Base-by-base conservation (phyloP, 2,888 invertebrate genomes). In the Tetramorium bicarinatum region DNA sequence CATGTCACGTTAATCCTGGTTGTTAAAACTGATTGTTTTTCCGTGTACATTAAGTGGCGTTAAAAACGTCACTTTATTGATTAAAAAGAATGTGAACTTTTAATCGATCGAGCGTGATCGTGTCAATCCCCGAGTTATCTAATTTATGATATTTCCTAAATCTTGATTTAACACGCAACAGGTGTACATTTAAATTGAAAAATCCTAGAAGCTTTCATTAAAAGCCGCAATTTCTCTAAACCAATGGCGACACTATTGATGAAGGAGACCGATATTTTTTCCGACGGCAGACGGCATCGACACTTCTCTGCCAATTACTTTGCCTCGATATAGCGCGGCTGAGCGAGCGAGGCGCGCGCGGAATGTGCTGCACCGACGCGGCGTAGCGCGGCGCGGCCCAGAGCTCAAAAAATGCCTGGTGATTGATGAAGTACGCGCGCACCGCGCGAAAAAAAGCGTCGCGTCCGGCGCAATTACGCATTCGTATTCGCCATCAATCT, bases 401-500 rank as follows among this genome's bases (percentile, higher is more conserved):
- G 44, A 66, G 69, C 54, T 72, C 44, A 88, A 88, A 87, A 88
- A 86, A 85, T 86, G 71, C 83, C 83, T n/a, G 71, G 77, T 90
- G 90, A 90, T 90, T 90, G 90, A 90, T 90, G 90, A 90, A 90
- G 87, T 86, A 82, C 56, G 77, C 88, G 85, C 86, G 86, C 74
- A 62, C 85, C 59, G 76, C 82, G 80, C 62, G 75, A 84, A 67
- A 82, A 85, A 85, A 84, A 82, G 84, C 87, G 89, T 86, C 80
- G 83, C 89, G 80, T 87, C 90, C 85, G 66, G 90, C 90, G 87
- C 89, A 89, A 90, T 90, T 90, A 90, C 90, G 89, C 87, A 87
- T 89, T 90, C 87, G 89, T 86, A 89, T 90, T 87, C 84, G 83
- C 89, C 90, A 90, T 90, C 90, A 88, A 90, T 90, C 90, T 90